Percentiles rank a stretch among this genome's conserved stretches.
These are phyloP conservation scores for Salvelinus namaycush DNA, from an alignment of 2,113 vertebrate species.

Conservation along the genomic window DNA sequence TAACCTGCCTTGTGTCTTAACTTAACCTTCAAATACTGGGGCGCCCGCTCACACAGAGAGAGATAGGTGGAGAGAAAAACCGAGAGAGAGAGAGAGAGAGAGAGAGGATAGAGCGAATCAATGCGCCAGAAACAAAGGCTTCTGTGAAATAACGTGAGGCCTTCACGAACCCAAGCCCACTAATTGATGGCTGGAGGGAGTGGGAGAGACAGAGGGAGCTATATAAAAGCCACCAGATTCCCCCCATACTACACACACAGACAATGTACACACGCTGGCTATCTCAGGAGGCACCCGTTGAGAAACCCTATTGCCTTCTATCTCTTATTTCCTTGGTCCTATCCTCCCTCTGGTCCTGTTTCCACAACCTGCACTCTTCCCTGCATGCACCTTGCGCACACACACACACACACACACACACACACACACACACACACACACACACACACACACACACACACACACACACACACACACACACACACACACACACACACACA, in stretches of 20 bases:
- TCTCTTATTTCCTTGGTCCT: not conserved
- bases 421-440: too few relatives aligned
- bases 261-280: not conserved
- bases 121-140: slow-evolving; percentile 65
- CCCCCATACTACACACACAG: slow-evolving; percentile 19
- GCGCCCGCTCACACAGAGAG: slow-evolving; percentile 12
- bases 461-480: not conserved
- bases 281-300: not conserved
- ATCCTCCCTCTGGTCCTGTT: not conserved
- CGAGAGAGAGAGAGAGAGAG: slow-evolving; percentile 50
- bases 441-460: not conserved
- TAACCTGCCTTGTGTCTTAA: slow-evolving; percentile 73
- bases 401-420: slow-evolving; percentile 1
- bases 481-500: not conserved
- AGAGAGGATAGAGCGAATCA: slow-evolving; percentile 39
- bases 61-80: slow-evolving; percentile 23
- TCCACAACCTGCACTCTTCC: not conserved
- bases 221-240: slow-evolving; percentile 61
- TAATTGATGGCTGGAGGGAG: slow-evolving; percentile 77
- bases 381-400: not conserved
- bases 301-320: not conserved
- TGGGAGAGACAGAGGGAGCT: slow-evolving; percentile 51
- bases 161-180: slow-evolving; percentile 60
- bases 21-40: slow-evolving; percentile 71
- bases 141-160: slow-evolving; percentile 64